Conservation (phyloP, 2,888 invertebrate species). For the Furcula furcula region DNA sequence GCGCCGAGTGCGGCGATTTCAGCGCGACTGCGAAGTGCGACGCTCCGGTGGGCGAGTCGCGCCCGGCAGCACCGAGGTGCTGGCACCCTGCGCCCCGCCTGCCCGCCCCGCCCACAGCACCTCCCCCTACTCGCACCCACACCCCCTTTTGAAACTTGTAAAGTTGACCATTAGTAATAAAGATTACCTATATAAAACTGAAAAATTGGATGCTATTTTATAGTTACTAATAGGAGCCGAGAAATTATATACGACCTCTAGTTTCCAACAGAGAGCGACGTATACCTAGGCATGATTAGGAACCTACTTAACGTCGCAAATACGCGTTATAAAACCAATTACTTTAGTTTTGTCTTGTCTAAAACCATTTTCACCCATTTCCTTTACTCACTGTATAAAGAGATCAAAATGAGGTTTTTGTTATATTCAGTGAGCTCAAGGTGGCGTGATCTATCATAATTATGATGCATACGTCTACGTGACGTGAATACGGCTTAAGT, state of each 20-base stretch:
- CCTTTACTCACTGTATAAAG: no score
- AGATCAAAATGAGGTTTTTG: neutral
- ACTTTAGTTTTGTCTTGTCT: no score
- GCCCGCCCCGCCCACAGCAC: constrained; percentile 60
- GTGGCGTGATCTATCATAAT: constrained; percentile 56
- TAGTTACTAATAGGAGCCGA: no score
- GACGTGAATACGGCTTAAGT: constrained; percentile 42
- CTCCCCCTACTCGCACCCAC: constrained; percentile 59
- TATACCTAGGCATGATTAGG: no score
- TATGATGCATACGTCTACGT: constrained; percentile 41
- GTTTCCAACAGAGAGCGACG: no score
- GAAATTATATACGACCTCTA: no score
- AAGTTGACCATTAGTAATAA: constrained; percentile 9
- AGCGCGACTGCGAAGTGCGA: constrained; percentile 62
- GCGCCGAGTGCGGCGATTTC: constrained; percentile 57
- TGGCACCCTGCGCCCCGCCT: constrained; percentile 74
- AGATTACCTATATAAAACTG: no score
- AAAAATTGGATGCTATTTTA: no score
- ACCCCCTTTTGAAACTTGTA: constrained; percentile 29
- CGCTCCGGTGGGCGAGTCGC: constrained; percentile 63
- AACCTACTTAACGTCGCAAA: no score
- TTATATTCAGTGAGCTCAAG: constrained; percentile 23
- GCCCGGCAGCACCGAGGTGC: constrained; percentile 50
- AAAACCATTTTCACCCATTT: no score
- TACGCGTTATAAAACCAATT: no score